Evolutionary conservation across 2,888 invertebrate genomes (phyloP).

Genomic region (Dynastes maya): DNA sequence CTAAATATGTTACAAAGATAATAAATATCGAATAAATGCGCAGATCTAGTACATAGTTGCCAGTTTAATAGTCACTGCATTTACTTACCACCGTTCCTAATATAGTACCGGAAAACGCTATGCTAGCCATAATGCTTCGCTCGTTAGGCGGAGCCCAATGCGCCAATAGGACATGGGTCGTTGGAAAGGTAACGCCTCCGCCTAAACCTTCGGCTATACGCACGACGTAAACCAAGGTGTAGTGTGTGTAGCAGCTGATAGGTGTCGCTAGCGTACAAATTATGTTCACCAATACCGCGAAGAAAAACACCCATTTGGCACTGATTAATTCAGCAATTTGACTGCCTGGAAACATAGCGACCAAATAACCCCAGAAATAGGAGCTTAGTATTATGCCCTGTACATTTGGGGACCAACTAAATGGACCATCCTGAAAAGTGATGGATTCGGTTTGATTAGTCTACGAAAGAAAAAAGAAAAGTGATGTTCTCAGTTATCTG

Average conservation of each 20-base stretch:
- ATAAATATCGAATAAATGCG: not conserved
- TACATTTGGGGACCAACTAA: slow-evolving; percentile 80
- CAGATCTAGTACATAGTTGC: not conserved
- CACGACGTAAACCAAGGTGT: slow-evolving; percentile 78
- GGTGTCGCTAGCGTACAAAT: slow-evolving; percentile 87
- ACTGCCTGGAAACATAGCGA: slow-evolving; percentile 85
- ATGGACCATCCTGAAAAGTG: slow-evolving; percentile 76
- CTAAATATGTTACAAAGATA: no score
- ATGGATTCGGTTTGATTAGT: slow-evolving; percentile 10
- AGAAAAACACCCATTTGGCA: slow-evolving; percentile 91
- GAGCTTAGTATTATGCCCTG: slow-evolving; percentile 87
- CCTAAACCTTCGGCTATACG: slow-evolving; percentile 84
- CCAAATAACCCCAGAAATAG: slow-evolving; percentile 90
- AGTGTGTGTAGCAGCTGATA: slow-evolving; percentile 78
- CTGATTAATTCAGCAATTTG: slow-evolving; percentile 86
- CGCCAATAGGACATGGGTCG: slow-evolving; percentile 91
- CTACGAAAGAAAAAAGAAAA: not conserved
- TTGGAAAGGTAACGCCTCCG: slow-evolving; percentile 91
- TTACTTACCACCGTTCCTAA: slow-evolving; percentile 89
- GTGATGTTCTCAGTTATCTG: no score
- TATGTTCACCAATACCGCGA: slow-evolving; percentile 84
- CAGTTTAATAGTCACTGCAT: not conserved
- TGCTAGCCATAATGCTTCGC: slow-evolving; percentile 87
- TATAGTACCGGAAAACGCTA: slow-evolving; percentile 88
- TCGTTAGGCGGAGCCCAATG: slow-evolving; percentile 94